Percentiles rank a stretch among this genome's conserved stretches.
phyloP scores from a whole-genome alignment of 2,888 invertebrate species.

The Stenotaenia linearis region DNA sequence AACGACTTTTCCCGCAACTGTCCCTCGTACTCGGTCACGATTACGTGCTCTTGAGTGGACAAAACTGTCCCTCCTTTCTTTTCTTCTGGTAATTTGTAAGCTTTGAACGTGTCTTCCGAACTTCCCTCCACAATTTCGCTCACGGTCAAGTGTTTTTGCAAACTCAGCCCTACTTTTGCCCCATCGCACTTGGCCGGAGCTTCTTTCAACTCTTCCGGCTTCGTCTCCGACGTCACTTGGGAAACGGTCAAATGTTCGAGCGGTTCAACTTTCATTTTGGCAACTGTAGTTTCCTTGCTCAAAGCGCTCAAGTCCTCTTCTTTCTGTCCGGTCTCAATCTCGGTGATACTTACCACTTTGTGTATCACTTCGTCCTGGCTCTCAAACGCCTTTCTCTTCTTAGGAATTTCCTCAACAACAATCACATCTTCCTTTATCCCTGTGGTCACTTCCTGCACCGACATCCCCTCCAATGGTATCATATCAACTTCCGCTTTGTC shows the following conservation, averaged over 20 bases:
- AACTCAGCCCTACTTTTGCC: conserved; percentile 15
- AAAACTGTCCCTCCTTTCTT: conserved; percentile 38
- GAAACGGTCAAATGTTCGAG: conserved; percentile 27
- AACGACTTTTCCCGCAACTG: conserved; percentile 46
- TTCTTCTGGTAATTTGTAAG: background rate
- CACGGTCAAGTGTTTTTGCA: conserved; percentile 24
- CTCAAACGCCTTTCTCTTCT: background rate
- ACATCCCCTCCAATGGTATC: background rate
- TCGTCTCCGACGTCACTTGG: background rate
- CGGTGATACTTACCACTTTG: conserved; percentile 35
- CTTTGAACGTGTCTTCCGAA: background rate
- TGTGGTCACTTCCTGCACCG: background rate
- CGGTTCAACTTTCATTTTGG: conserved; percentile 21
- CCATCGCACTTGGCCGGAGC: background rate
- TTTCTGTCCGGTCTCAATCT: conserved; percentile 35
- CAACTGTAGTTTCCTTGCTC: background rate
- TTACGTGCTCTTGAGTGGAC: conserved; percentile 46
- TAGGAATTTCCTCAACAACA: conserved; percentile 8
- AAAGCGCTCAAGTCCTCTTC: conserved; percentile 35
- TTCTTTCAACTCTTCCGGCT: conserved; percentile 17
- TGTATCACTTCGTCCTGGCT: conserved; percentile 29
- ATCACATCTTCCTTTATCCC: background rate
- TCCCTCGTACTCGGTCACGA: conserved; percentile 48
- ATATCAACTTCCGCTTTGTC: background rate
- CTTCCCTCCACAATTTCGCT: background rate